phyloP scores from a whole-genome alignment of 37 sponge, comb jelly and placozoan genomes.

The Geodia barretti region DNA sequence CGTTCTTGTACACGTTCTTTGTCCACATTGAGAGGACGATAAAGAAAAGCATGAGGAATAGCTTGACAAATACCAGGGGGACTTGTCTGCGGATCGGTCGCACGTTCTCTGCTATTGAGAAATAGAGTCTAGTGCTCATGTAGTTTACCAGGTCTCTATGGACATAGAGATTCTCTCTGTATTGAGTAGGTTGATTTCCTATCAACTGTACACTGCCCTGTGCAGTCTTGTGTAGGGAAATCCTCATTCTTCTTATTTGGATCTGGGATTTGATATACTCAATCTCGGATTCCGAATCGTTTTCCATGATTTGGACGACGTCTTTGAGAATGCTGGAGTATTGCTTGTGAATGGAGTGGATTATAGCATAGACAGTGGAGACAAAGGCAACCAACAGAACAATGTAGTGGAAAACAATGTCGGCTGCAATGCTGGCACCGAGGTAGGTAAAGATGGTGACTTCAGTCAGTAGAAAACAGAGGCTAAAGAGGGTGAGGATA shows the following conservation, averaged over 20 bases:
- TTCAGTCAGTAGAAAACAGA: neutral
- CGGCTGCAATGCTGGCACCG: neutral
- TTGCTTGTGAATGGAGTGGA: neutral
- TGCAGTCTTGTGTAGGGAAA: neutral
- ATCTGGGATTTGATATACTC: neutral
- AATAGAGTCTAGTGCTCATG: neutral
- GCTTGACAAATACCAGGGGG: neutral
- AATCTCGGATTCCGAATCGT: neutral
- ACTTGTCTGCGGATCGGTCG: neutral
- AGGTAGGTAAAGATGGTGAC: neutral
- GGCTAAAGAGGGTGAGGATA: neutral
- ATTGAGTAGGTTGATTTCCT: neutral
- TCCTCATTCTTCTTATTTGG: neutral
- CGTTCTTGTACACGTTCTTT: neutral
- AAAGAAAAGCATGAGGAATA: neutral
- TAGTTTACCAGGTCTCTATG: neutral
- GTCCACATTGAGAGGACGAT: neutral
- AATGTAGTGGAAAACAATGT: neutral
- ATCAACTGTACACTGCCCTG: neutral
- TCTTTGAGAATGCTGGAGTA: neutral
- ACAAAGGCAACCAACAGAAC: neutral
- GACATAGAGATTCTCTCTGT: neutral
- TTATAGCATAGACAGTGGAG: neutral
- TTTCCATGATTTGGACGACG: neutral
- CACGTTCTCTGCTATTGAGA: neutral